These are phyloP conservation scores for Melanotaenia boesemani DNA, from an alignment of 2,797 vertebrate genomes.

Conservation along the genomic window DNA sequence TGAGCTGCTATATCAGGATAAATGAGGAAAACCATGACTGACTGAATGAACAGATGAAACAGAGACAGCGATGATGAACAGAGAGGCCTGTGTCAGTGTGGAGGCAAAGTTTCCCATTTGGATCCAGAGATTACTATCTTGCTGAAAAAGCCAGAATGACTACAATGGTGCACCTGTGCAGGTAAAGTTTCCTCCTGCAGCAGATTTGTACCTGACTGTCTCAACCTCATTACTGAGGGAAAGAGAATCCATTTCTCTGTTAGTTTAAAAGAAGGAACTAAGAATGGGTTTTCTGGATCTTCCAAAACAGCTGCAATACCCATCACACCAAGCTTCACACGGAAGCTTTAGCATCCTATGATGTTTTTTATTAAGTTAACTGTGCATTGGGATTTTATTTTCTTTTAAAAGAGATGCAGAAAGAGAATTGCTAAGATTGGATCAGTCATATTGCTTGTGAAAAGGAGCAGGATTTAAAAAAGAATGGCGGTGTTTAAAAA, in stretches of 20 bases:
- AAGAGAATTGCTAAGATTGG: neutral
- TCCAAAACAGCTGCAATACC: neutral
- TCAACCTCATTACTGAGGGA: slow-evolving; percentile 1
- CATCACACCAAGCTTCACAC: neutral
- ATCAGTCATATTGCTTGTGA: neutral
- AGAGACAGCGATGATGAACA: slow-evolving; percentile 58
- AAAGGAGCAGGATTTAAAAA: neutral
- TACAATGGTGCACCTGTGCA: slow-evolving; percentile 70
- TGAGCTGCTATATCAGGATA: slow-evolving; percentile 32
- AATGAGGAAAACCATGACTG: slow-evolving; percentile 33
- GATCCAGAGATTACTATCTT: slow-evolving; percentile 63
- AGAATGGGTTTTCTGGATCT: neutral
- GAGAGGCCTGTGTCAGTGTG: slow-evolving; percentile 47
- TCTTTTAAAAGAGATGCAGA: neutral
- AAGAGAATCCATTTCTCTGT: neutral
- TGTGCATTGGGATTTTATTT: neutral
- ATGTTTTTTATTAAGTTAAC: neutral
- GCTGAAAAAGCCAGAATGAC: slow-evolving; percentile 40
- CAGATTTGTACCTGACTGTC: slow-evolving; percentile 33
- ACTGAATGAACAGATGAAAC: slow-evolving; percentile 61
- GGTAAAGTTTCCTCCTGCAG: slow-evolving; percentile 28
- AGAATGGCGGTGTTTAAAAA: too few species aligned
- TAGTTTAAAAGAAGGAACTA: neutral
- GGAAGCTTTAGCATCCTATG: neutral
- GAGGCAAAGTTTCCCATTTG: slow-evolving; percentile 41